Evolutionary conservation across 2,888 invertebrate species (phyloP).

Genomic region (Sclerodermus sp.): DNA sequence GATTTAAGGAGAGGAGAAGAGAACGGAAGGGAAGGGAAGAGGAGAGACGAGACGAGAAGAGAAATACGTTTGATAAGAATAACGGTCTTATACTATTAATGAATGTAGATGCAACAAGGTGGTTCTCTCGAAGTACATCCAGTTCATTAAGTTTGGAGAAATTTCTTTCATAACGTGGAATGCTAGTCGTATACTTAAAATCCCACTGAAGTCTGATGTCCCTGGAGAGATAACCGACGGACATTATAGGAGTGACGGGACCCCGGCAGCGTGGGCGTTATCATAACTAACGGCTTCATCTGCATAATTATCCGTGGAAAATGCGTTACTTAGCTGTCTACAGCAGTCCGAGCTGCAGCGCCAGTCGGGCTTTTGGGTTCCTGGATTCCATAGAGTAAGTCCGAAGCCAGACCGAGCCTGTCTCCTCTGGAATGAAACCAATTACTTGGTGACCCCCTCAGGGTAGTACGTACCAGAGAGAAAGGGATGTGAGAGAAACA

Average conservation of each 20-base stretch:
- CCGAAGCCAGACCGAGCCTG: constrained; percentile 45
- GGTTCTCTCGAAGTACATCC: too few relatives aligned
- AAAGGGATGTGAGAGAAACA: constrained; percentile 11
- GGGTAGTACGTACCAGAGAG: constrained; percentile 38
- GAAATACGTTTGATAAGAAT: too few relatives aligned
- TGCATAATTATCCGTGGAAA: constrained; percentile 53
- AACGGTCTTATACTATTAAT: too few relatives aligned
- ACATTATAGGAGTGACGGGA: constrained; percentile 15
- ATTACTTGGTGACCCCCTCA: constrained; percentile 54
- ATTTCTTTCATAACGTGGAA: too few relatives aligned
- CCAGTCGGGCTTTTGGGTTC: constrained; percentile 23
- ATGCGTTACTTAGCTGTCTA: constrained; percentile 45
- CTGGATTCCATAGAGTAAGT: constrained; percentile 24
- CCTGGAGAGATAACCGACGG: constrained; percentile 36
- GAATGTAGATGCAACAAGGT: too few relatives aligned
- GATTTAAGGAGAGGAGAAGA: too few relatives aligned
- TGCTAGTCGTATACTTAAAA: too few relatives aligned
- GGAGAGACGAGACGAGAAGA: too few relatives aligned
- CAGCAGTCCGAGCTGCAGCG: constrained; percentile 15
- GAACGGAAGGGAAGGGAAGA: too few relatives aligned
- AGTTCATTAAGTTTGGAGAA: too few relatives aligned
- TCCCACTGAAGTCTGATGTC: background rate
- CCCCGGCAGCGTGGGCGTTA: constrained; percentile 35
- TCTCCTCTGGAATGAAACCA: constrained; percentile 55
- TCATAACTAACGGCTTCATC: constrained; percentile 54